Base-by-base conservation (phyloP, 2,888 invertebrate genomes). In the Dynastes tityus region DNA sequence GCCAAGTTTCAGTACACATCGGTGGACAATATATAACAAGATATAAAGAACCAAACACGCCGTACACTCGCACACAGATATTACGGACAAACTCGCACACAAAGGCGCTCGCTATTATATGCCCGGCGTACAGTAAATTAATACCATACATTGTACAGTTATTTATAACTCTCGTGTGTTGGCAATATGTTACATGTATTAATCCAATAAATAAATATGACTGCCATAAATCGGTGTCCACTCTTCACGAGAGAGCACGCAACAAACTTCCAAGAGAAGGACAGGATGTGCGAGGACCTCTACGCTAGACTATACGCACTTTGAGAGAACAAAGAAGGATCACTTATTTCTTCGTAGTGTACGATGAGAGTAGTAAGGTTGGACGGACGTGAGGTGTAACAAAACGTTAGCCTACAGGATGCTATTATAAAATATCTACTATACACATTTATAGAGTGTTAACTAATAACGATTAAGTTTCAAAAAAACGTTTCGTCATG, bases 191-290 rank as follows among this genome's bases (percentile, higher is more conserved):
- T 89, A 89, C 88, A 88, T 88, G 89, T 89, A 89, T 89, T 89
- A 89, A 89, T 89, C 89, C 89, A 89, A 89, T 89, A 89, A 89
- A 89, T 89, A 89, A 89, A 89, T 88, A 89, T 88, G 89, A 88
- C 86, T 85, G 87, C 87, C 87, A 89, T 89, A 89, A 88, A 89
- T 89, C 87, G 87, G 86, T 83, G 84, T 84, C 83, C 84, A 73
- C 71, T 78, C 78, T 78, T 78, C 73, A 65, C 51, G 55, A 67
- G 45, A 11, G 45, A 45, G 45, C 45, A 45, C 45, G 58, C 61
- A 49, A 45, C 67, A 45, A 64, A 67, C 67, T 45, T 45, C 45
- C 45, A 67, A 67, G 49, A 32, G 55, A 55, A 55, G 55, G 22
- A 55, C 55, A 13, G 40, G 65, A 32, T n/a, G 16, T 32, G 40